Conservation (phyloP, 2,113 vertebrate genomes). For the Sorex fumeus region DNA sequence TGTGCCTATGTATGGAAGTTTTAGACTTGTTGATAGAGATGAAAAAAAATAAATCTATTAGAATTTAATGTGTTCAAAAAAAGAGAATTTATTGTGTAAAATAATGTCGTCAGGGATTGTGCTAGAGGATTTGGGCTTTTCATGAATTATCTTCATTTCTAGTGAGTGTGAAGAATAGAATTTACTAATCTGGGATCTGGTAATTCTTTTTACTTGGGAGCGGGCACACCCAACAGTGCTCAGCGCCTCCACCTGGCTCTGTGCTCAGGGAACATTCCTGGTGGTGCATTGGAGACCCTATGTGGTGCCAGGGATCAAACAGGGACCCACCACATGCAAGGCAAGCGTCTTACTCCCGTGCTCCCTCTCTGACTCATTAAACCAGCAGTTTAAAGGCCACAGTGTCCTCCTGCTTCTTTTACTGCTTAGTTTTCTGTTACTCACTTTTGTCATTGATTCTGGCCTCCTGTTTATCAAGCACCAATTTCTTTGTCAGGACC, state of each 20-base stretch:
- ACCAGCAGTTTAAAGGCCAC: slow-evolving; percentile 1
- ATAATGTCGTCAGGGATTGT: slow-evolving; percentile 17
- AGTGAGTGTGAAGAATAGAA: slow-evolving; percentile 1
- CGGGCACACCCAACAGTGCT: too few species aligned
- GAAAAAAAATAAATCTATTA: not conserved
- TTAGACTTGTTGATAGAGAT: not conserved
- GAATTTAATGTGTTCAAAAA: slow-evolving; percentile 11
- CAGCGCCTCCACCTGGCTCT: too few species aligned
- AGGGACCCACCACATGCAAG: too few species aligned
- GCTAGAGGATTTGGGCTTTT: slow-evolving; percentile 16
- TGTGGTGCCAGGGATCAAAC: too few species aligned
- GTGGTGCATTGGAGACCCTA: too few species aligned
- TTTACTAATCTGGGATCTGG: slow-evolving; percentile 31
- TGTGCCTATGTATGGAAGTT: not conserved
- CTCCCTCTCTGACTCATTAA: not conserved
- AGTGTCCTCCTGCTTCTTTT: not conserved
- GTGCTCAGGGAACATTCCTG: too few species aligned
- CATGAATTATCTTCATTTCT: not conserved
- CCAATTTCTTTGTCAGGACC: slow-evolving; percentile 17
- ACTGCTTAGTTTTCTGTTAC: slow-evolving; percentile 15
- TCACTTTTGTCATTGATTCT: slow-evolving; percentile 32
- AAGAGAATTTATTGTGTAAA: not conserved
- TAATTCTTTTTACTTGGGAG: slow-evolving; percentile 23
- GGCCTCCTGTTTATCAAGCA: not conserved
- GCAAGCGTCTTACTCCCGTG: too few species aligned